Percentiles rank a stretch among this genome's conserved stretches.
These are phyloP conservation scores for Notamacropus eugenii DNA, from an alignment of 2,797 vertebrate species.

Conservation along the genomic window DNA sequence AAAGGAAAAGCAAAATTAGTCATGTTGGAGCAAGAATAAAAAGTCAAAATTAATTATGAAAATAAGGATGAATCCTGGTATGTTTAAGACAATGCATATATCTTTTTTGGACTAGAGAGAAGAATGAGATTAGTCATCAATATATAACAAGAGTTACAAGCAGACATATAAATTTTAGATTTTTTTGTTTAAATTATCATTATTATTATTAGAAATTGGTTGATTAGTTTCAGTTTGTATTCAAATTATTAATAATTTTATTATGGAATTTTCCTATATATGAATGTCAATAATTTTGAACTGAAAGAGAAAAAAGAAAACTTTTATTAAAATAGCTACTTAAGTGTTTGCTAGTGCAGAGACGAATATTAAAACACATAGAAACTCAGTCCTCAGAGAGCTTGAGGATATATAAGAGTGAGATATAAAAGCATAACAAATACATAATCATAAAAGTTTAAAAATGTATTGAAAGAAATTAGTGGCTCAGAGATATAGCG, in stretches of 20 bases:
- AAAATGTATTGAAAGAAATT: not conserved
- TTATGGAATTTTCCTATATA: too few species aligned
- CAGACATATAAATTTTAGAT: too few species aligned
- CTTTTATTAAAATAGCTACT: too few species aligned
- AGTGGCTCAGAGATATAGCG: too few species aligned
- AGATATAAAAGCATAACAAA: not conserved
- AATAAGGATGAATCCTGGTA: not conserved
- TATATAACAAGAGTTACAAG: not conserved
- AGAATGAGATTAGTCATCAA: not conserved
- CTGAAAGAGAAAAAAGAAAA: not conserved
- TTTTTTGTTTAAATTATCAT: too few species aligned
- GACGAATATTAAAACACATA: too few species aligned
- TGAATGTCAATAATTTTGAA: not conserved
- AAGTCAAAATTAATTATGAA: not conserved
- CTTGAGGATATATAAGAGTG: not conserved
- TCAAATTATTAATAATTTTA: too few species aligned
- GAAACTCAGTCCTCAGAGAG: not conserved
- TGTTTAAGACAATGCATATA: not conserved
- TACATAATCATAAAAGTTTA: not conserved
- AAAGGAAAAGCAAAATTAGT: not conserved
- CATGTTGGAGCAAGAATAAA: not conserved
- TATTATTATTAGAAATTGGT: too few species aligned
- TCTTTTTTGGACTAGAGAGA: not conserved
- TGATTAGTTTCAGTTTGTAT: too few species aligned
- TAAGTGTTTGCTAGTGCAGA: too few species aligned